Evolutionary conservation across 2,888 invertebrate species (phyloP).

Genomic region (Diploptera punctata): DNA sequence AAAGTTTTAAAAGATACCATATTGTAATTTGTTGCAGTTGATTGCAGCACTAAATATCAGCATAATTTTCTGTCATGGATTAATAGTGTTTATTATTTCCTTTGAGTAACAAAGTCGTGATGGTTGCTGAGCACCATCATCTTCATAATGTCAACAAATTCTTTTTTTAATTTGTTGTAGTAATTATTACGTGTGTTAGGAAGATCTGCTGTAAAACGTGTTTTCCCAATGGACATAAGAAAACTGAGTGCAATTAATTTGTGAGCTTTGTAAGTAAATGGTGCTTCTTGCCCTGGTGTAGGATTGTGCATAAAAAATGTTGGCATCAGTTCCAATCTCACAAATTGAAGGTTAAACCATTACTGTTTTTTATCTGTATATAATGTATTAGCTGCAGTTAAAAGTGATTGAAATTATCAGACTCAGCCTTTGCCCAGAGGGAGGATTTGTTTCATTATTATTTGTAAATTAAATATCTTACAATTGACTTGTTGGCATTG

Average conservation of each 20-base stretch:
- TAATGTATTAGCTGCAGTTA: slow-evolving; percentile 19
- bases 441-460: neutral
- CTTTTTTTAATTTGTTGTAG: no score
- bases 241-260: neutral
- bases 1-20: no score
- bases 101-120: no score
- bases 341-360: slow-evolving; percentile 7
- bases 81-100: no score
- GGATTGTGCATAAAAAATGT: slow-evolving; percentile 17
- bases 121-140: neutral
- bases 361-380: slow-evolving; percentile 21
- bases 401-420: neutral
- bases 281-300: slow-evolving; percentile 27
- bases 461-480: neutral
- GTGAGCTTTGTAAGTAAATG: neutral
- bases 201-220: neutral
- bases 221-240: neutral
- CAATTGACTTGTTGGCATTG: slow-evolving; percentile 15
- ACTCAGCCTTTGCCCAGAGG: neutral
- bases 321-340: slow-evolving; percentile 13
- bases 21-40: no score
- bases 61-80: no score
- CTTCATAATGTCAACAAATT: slow-evolving; percentile 3
- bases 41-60: no score
- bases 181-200: no score